Base-by-base conservation (phyloP, 2,888 invertebrate genomes). In the Chironomus riparius region DNA sequence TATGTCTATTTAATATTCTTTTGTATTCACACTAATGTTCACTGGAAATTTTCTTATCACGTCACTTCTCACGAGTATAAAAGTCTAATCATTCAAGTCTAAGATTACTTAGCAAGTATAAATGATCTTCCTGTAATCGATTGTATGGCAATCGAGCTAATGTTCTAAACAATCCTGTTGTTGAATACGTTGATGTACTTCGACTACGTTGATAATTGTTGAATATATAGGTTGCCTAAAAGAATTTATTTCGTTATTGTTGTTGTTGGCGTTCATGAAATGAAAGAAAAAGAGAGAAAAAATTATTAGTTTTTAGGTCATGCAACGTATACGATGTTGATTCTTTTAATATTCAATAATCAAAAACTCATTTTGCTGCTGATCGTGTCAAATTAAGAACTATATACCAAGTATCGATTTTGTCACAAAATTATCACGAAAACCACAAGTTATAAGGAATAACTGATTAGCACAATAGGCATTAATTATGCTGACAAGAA, bases 191-290 rank as follows among this genome's bases (percentile, higher is more conserved):
- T 65, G 74, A 24, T 15, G 47, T 22, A 50, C 24, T 74, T 68
- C 74, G 22, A n/a, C 38, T 47, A 15, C 28, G 65, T 18, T 56
- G 65, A 47, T 47, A 38, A 50, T 38, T 65, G 68, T 68, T 74
- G 47, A 74, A 74, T 28, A 74, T 74, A 48, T 74, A 74, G 22
- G 74, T 74, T 68, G 74, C 74, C 74, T 74, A 47, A 21, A 68
- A 62, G 65, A 21, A 13, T 22, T 10, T n/a, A n/a, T 24, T 65
- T 28, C 22, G 22, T n/a, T n/a, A 3, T 24, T 24, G 22, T 24
- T 24, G 22, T 24, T 65, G 10, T 21, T 7, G 21, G 3, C 24
- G 65, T 21, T 65, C 65, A 24, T 65, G 65, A 24, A 56, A 56
- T n/a, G 18, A 56, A 56, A 24, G 21, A 24, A 22, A 2, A 62